phyloP scores from a whole-genome alignment of 2,797 vertebrate species.

The Parambassis ranga region DNA sequence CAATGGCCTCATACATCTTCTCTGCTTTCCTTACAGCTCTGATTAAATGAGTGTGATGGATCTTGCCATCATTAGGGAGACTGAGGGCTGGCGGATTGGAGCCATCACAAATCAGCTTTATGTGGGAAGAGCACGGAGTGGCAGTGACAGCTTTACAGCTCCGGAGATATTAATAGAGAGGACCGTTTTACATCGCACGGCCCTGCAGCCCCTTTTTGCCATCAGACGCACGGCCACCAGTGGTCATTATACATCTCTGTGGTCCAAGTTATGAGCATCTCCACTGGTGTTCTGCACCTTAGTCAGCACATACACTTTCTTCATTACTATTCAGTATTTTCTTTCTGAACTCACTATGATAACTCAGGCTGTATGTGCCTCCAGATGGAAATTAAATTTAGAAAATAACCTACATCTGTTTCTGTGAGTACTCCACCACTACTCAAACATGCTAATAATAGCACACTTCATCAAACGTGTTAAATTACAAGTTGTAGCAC shows the following conservation, averaged over 20 bases:
- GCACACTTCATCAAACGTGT: not conserved
- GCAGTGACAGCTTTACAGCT: conserved; percentile 76
- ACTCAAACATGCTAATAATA: not conserved
- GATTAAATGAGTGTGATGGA: conserved; percentile 77
- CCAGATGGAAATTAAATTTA: conserved; percentile 15
- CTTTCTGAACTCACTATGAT: not conserved
- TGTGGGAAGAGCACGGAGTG: conserved; percentile 67
- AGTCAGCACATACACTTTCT: conserved; percentile 58
- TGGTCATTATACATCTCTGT: conserved; percentile 52
- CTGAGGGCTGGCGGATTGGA: conserved; percentile 58
- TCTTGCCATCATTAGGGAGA: conserved; percentile 72
- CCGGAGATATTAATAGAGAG: conserved; percentile 72
- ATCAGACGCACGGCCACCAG: conserved; percentile 62
- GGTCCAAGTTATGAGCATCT: conserved; percentile 30
- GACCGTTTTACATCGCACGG: conserved; percentile 60
- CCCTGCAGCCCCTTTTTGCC: conserved; percentile 48
- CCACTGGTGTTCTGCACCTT: conserved; percentile 7
- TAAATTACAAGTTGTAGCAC: not conserved
- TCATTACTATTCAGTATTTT: conserved; percentile 23
- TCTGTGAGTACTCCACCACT: too few species aligned
- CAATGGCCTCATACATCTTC: conserved; percentile 69
- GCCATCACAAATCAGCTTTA: conserved; percentile 78
- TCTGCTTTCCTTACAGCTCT: conserved; percentile 75
- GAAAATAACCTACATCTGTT: not conserved
- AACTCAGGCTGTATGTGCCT: conserved; percentile 35